Evolutionary conservation across 2,888 invertebrate genomes (phyloP).

Genomic region (Lasioglossum figueresi): DNA sequence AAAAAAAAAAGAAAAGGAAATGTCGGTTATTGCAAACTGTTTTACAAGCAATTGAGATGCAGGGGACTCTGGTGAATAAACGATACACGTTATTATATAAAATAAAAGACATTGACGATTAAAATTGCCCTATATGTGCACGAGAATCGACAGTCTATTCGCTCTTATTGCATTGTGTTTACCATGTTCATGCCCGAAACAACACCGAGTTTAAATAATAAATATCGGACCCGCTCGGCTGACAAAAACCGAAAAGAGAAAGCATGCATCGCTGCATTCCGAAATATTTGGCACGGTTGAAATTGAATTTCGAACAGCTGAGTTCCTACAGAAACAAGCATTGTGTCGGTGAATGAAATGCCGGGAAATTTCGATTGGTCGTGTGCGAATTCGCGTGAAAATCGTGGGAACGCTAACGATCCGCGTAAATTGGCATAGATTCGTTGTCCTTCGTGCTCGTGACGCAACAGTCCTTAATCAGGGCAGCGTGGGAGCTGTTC

Average conservation of each 20-base stretch:
- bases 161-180: not conserved
- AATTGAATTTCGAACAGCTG: not conserved
- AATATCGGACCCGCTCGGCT: not conserved
- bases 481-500: not conserved
- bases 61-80: not conserved
- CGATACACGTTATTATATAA: not conserved
- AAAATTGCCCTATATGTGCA: not conserved
- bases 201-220: not conserved
- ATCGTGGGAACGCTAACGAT: not conserved
- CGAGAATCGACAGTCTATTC: not conserved
- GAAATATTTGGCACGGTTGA: not conserved
- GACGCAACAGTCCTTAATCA: slow-evolving; percentile 11
- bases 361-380: not conserved
- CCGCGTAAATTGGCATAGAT: not conserved
- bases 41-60: not conserved
- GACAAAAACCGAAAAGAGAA: not conserved
- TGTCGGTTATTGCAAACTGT: not conserved
- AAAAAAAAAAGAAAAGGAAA: too few relatives aligned
- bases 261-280: not conserved
- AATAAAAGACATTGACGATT: not conserved
- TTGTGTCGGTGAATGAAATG: slow-evolving; percentile 4
- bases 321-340: not conserved
- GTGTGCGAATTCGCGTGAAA: not conserved
- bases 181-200: not conserved
- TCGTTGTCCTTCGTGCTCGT: not conserved